Conservation (phyloP, 2,797 vertebrate genomes). For the Staurois parvus region DNA sequence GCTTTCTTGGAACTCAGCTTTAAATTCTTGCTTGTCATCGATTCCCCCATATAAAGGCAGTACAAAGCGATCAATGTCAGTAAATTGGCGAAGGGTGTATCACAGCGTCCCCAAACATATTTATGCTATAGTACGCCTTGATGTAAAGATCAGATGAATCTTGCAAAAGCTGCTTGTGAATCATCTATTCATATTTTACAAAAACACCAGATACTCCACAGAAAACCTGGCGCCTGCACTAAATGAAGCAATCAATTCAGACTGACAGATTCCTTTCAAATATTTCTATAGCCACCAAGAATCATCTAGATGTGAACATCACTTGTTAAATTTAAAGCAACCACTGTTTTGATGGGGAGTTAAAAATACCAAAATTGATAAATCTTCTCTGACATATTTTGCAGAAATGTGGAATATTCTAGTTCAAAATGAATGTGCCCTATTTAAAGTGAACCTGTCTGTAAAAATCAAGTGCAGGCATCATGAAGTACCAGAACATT, state of each 20-base stretch:
- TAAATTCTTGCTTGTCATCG: neutral
- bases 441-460: neutral
- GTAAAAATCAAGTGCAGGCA: no score
- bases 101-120: neutral
- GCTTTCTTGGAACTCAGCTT: no score
- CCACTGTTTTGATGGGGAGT: neutral
- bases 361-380: neutral
- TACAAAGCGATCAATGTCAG: neutral
- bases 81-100: neutral
- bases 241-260: conserved; percentile 43
- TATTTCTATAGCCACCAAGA: conserved; percentile 7
- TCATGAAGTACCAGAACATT: no score
- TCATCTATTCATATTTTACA: conserved; percentile 29
- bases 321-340: conserved; percentile 12
- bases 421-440: neutral
- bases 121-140: conserved; percentile 3
- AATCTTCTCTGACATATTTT: neutral
- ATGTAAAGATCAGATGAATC: neutral
- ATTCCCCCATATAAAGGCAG: neutral
- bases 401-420: neutral
- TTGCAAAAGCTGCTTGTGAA: neutral
- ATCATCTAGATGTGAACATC: conserved; percentile 33
- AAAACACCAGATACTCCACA: neutral
- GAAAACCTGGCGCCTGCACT: neutral
- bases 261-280: conserved; percentile 39